Percentiles rank a stretch among this genome's conserved stretches.
These are phyloP conservation scores for Clarias magur DNA, from an alignment of 2,113 vertebrate genomes.

Conservation along the genomic window DNA sequence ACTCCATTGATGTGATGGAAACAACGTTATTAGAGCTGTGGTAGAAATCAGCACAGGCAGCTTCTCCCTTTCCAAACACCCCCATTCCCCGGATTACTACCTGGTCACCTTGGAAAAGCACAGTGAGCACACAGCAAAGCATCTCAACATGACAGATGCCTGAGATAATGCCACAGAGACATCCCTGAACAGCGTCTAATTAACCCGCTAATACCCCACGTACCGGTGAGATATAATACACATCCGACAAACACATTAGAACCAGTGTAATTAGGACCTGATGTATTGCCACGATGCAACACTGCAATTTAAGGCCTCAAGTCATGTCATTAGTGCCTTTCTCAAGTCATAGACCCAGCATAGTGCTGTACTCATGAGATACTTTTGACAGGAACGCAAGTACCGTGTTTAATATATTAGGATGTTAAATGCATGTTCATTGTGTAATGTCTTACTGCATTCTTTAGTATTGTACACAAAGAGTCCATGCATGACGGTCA, in stretches of 20 bases:
- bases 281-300: slow-evolving; percentile 50
- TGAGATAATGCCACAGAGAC: slow-evolving; percentile 60
- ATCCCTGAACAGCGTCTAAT: slow-evolving; percentile 58
- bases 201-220: slow-evolving; percentile 49
- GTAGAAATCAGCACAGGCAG: slow-evolving; percentile 66
- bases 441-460: not conserved
- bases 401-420: slow-evolving; percentile 51
- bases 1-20: slow-evolving; percentile 55
- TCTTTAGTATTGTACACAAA: not conserved
- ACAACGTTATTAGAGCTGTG: slow-evolving; percentile 70
- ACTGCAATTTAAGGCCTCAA: slow-evolving; percentile 50
- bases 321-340: slow-evolving; percentile 65
- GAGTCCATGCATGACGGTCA: not conserved
- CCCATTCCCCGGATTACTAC: slow-evolving; percentile 46
- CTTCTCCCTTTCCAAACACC: slow-evolving; percentile 48
- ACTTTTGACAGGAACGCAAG: slow-evolving; percentile 48
- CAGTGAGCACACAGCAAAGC: not conserved
- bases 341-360: slow-evolving; percentile 59
- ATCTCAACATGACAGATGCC: slow-evolving; percentile 50
- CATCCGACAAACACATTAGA: slow-evolving; percentile 64
- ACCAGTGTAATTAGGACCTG: slow-evolving; percentile 63
- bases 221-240: slow-evolving; percentile 59
- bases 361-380: slow-evolving; percentile 51
- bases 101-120: slow-evolving; percentile 72
- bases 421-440: not conserved